Evolutionary conservation across 2,113 vertebrate genomes (phyloP), one percentile per base, ranked within the genome.

Genomic region (Clupea harengus): DNA sequence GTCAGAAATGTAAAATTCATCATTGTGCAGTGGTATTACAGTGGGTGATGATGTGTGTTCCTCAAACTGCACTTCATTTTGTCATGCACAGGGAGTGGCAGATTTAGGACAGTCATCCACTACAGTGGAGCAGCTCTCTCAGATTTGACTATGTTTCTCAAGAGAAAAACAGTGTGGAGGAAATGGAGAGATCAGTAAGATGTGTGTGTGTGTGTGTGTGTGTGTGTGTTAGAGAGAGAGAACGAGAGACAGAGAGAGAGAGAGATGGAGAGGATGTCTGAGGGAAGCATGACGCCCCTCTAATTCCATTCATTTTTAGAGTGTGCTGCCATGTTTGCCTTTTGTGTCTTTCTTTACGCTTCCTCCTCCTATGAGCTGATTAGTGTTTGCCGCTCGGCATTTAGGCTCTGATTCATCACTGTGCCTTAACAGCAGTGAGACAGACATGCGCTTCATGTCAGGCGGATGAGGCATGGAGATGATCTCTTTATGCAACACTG

Each of bases 11-110:
- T 91, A 92, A 93, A 90, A 94, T 94, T 94, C 90, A 94, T 94
- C 93, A 93, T 91, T 91, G 93, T 92, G 89, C 92, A 83, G 91
- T 91, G 88, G 90, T 93, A 93, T 94, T 95, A 94, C 92, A 82
- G 92, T 83, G 89, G 92, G 91, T 94, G 95, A 95, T 94, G 93
- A 94, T 92, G 92, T 92, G 93, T 93, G 92, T 92, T 91, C 90
- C 89, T 90, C 90, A 90, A 93, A 92, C 90, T 90, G 91, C 91
- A 91, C 90, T 93, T 91, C 88, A 87, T 93, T 94, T 93, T 93
- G 91, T 94, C 92, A 92, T 92, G 90, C 94, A 91, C 91, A 92
- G 91, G 86, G 81, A 88, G 88, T 50, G 87, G 87, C 86, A 91
- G 91, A 95, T 93, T 92, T 91, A 91, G 91, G 92, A 92, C 92